A percentile compares a stretch with the other conserved stretches of the same genome.
Conservation (phyloP, 2,888 invertebrate genomes). For the Lepidocyrtoides sp. region DNA sequence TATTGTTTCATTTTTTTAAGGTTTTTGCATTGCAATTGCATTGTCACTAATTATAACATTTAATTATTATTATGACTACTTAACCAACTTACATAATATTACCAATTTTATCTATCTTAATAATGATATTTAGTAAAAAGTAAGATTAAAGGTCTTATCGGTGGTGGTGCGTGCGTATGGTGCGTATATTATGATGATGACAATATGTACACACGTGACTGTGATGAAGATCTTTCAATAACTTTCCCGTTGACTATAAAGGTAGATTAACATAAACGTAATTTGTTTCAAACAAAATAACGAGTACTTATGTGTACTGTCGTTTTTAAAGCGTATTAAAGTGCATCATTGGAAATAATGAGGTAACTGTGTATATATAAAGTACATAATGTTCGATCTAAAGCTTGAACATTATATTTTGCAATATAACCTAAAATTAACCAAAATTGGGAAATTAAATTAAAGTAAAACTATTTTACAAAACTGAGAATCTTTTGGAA, state of each 20-base stretch:
- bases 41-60: background rate
- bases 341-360: constrained; percentile 49
- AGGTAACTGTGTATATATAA: constrained; percentile 60
- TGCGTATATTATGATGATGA: background rate
- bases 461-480: constrained; percentile 63
- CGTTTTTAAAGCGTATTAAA: constrained; percentile 71
- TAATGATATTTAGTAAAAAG: background rate
- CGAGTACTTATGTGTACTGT: background rate
- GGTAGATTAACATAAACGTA: constrained; percentile 14
- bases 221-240: constrained; percentile 32
- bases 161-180: constrained; percentile 49
- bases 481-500: constrained; percentile 76
- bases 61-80: background rate
- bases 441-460: background rate
- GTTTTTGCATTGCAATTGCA: constrained; percentile 8
- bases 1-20: background rate
- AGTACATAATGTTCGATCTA: background rate
- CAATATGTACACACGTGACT: constrained; percentile 46
- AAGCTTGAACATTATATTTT: background rate
- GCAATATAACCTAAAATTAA: background rate
- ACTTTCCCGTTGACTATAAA: background rate
- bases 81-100: background rate
- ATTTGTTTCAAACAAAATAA: constrained; percentile 49
- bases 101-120: background rate
- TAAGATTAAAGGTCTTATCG: background rate